Evolutionary conservation across 2,888 invertebrate species (phyloP), one percentile per base, ranked within the genome.

Genomic region (Drosophila siamana): DNA sequence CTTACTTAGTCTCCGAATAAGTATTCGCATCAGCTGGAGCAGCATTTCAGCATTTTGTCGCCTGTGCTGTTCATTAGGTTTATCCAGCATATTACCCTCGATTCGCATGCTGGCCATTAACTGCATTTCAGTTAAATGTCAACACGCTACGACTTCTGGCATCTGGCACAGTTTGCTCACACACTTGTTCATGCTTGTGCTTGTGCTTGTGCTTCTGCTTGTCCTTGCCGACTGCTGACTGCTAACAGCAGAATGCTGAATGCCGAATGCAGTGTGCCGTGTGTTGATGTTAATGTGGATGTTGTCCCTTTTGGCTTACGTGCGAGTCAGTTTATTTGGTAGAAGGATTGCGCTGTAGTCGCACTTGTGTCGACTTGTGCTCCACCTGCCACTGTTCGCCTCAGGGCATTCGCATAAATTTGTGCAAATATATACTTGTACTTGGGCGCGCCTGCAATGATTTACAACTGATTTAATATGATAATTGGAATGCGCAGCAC

Each of bases 391-490:
- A 8, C 16, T 2, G 2, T 2, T 50, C 13, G 28, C 46, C 46
- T 30, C 22, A 51, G 33, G 66, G 44, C 56, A 55, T 28, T 61
- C 56, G 60, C 67, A 82, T 79, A 80, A 82, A 79, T 76, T 72
- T 79, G 69, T 80, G 80, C 57, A 79, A 81, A 78, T 62, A 61
- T 43, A 57, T 61, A 67, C 68, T 41, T 16, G 69, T 62, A 54
- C 19, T n/a, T n/a, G n/a, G n/a, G n/a, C n/a, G n/a, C n/a, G n/a
- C n/a, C n/a, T 64, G 77, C 73, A 82, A 73, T 82, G 80, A 70
- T 83, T 82, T 80, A 80, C 80, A 80, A 73, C 83, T 80, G 80
- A 80, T 80, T 80, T 82, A 80, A 80, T 82, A 80, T 80, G 80
- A 73, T 80, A 80, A 80, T 80, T 80, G 80, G 72, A 75, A 74